A percentile compares a stretch with the other conserved stretches of the same genome.
Conservation (phyloP, 2,113 vertebrate genomes). For the Crotophaga sulcirostris region DNA sequence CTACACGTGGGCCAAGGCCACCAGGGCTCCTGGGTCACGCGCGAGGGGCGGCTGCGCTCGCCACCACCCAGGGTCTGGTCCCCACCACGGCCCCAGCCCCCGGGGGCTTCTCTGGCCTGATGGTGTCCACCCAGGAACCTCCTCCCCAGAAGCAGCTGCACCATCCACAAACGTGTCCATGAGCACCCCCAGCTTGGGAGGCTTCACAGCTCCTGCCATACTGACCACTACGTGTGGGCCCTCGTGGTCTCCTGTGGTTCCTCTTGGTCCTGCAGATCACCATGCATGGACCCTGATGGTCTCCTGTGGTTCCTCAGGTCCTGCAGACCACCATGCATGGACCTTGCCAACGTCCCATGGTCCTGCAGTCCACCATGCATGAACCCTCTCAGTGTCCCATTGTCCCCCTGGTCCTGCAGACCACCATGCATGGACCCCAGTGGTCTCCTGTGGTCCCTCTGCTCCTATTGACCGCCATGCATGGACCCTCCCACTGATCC, state of each 20-base stretch:
- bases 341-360: background rate
- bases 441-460: background rate
- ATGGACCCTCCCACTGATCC: no score
- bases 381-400: background rate
- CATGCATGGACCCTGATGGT: background rate
- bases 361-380: background rate
- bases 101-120: background rate
- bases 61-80: background rate
- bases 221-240: accelerated
- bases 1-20: background rate
- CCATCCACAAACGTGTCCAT: background rate
- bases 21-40: background rate
- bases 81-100: background rate
- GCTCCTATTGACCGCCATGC: background rate
- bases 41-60: background rate
- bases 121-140: background rate
- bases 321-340: background rate
- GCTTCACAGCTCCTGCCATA: background rate
- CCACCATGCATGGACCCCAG: background rate
- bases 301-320: background rate
- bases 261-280: background rate
- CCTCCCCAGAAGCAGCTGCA: background rate
- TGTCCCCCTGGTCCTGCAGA: background rate
- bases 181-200: background rate
- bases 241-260: background rate